A percentile compares a stretch with the other conserved stretches of the same genome.
phyloP scores from a whole-genome alignment of 2,888 invertebrate genomes.

The Mesoligia furuncula region DNA sequence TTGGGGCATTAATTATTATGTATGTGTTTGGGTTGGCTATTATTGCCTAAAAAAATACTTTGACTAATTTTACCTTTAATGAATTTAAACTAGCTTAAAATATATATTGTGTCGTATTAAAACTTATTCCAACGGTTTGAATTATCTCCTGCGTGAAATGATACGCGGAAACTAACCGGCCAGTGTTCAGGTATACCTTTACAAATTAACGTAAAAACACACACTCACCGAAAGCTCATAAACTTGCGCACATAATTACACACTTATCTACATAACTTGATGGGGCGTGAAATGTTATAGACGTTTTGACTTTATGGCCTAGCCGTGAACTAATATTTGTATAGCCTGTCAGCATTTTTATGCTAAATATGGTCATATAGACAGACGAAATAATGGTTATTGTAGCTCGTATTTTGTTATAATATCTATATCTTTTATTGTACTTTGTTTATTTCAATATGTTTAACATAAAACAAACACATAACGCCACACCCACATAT shows the following conservation, averaged over 20 bases:
- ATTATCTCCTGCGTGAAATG: background rate
- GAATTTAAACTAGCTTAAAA: no score
- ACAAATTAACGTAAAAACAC: slow-evolving; percentile 46
- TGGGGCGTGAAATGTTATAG: slow-evolving; percentile 63
- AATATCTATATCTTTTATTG: background rate
- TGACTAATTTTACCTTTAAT: background rate
- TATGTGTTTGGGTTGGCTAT: background rate
- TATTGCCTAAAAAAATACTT: background rate
- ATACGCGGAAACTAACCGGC: background rate
- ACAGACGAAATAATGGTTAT: slow-evolving; percentile 16
- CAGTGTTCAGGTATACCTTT: slow-evolving; percentile 2
- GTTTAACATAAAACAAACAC: background rate
- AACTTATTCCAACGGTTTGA: background rate
- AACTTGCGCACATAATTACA: slow-evolving; percentile 53
- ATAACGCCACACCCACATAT: background rate
- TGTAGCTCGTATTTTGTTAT: background rate
- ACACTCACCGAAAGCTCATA: slow-evolving; percentile 31
- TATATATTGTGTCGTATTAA: background rate
- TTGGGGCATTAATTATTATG: background rate
- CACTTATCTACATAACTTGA: slow-evolving; percentile 54
- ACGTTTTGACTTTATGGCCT: slow-evolving; percentile 42
- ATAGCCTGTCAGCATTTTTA: slow-evolving; percentile 44
- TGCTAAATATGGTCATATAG: slow-evolving; percentile 29
- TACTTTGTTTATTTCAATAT: background rate
- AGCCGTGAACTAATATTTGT: slow-evolving; percentile 40